Conservation (phyloP, 2,113 vertebrate species). For the Colossoma macropomum region DNA sequence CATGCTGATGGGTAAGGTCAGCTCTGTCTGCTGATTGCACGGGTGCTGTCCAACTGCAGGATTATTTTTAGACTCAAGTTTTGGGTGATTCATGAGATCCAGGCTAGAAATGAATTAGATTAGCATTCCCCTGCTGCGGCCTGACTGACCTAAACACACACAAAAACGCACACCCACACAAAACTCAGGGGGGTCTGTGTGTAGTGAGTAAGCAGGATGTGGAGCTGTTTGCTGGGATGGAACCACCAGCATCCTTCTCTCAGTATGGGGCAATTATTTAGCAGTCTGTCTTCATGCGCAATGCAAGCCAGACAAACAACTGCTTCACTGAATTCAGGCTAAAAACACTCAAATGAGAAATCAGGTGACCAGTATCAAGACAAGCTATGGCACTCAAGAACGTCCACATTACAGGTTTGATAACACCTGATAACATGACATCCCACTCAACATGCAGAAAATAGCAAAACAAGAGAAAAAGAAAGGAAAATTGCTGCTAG, state of each 20-base stretch:
- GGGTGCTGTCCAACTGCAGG: not conserved
- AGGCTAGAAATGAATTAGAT: not conserved
- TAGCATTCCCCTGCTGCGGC: not conserved
- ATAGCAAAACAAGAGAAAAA: too few relatives aligned
- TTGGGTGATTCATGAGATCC: conserved; percentile 15
- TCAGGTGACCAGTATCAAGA: too few relatives aligned
- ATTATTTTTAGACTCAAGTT: conserved; percentile 21
- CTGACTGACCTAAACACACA: not conserved
- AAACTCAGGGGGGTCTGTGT: not conserved
- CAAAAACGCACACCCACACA: not conserved
- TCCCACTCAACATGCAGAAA: too few relatives aligned
- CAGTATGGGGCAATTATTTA: not conserved
- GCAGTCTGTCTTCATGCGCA: not conserved
- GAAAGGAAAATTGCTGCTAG: too few relatives aligned
- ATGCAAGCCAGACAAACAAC: not conserved
- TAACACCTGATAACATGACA: too few relatives aligned
- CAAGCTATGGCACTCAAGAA: too few relatives aligned
- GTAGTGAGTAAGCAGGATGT: not conserved
- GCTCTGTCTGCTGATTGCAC: conserved; percentile 35
- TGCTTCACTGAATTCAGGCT: not conserved
- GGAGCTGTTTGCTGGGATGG: not conserved
- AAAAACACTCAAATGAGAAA: not conserved
- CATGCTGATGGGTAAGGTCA: conserved; percentile 5
- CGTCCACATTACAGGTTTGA: too few relatives aligned
- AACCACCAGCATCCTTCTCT: not conserved